These are phyloP conservation scores for Aphidius colemani DNA, from an alignment of 2,888 invertebrate species.

Conservation along the genomic window DNA sequence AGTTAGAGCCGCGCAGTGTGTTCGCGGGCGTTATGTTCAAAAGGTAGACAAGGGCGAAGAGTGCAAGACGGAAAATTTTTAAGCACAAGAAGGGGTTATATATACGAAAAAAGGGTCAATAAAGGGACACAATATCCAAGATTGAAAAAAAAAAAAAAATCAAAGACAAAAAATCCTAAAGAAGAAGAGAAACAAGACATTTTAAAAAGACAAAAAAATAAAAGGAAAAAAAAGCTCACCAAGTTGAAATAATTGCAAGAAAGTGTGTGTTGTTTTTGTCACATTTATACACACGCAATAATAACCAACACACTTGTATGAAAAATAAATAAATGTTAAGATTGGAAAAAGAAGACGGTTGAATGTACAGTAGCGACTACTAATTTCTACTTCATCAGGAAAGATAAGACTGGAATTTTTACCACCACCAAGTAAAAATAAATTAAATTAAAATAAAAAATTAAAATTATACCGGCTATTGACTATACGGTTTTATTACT, in stretches of 20 bases:
- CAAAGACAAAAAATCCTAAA: no score
- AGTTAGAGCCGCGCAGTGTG: slow-evolving; percentile 23
- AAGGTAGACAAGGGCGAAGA: neutral
- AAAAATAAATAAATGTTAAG: neutral
- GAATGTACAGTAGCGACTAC: slow-evolving; percentile 59
- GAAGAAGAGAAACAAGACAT: slow-evolving; percentile 11
- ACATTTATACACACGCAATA: no score
- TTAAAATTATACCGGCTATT: no score
- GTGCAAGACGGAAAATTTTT: slow-evolving; percentile 20
- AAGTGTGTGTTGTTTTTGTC: slow-evolving; percentile 31
- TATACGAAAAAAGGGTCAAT: no score
- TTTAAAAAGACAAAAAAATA: neutral
- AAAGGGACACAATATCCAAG: no score
- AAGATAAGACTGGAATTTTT: slow-evolving; percentile 59
- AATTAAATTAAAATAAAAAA: neutral
- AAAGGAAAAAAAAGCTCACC: neutral
- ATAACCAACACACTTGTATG: no score
- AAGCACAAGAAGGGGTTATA: slow-evolving; percentile 28
- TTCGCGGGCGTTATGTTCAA: slow-evolving; percentile 4
- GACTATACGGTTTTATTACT: no score
- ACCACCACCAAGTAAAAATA: slow-evolving; percentile 31
- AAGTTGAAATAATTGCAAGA: slow-evolving; percentile 28
- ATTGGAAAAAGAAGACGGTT: slow-evolving; percentile 32
- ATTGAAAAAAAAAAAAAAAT: no score
- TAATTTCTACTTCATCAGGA: slow-evolving; percentile 60